Conservation (phyloP, 2,797 vertebrate species). For the Momotus momota region DNA sequence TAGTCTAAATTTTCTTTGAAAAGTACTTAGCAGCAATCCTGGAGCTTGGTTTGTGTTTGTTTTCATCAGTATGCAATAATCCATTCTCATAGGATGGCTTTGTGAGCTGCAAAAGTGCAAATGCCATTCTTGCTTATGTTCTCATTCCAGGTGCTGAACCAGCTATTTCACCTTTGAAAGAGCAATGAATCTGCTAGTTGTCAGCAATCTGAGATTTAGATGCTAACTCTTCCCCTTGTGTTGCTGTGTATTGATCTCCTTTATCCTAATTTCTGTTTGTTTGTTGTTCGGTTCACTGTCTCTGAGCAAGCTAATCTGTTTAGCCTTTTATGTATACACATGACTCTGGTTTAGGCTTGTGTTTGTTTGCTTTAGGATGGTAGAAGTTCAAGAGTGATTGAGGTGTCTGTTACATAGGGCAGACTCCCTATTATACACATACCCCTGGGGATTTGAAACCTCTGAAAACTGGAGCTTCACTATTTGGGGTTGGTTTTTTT, state of each 20-base stretch:
- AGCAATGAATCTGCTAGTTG: conserved; percentile 50
- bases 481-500: accelerated
- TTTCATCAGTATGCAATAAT: conserved; percentile 55
- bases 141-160: conserved; percentile 63
- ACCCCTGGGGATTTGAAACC: background rate
- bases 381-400: background rate
- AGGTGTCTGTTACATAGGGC: background rate
- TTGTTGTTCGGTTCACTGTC: conserved; percentile 51
- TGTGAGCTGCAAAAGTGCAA: conserved; percentile 5
- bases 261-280: conserved; percentile 68
- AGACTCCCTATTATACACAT: background rate
- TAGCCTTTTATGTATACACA: conserved; percentile 48
- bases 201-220: conserved; percentile 60
- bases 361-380: conserved; percentile 11
- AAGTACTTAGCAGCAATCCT: background rate
- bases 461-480: background rate
- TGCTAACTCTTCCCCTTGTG: conserved; percentile 41
- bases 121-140: conserved; percentile 4
- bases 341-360: conserved; percentile 4
- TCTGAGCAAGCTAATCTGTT: conserved; percentile 57
- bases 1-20: conserved; percentile 3
- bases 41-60: background rate
- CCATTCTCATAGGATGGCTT: background rate
- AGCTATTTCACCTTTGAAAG: conserved; percentile 59
- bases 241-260: conserved; percentile 49